A percentile compares a stretch with the other conserved stretches of the same genome.
Evolutionary conservation across 2,797 vertebrate species (phyloP).

Genomic region (Aeoliscus strigatus): DNA sequence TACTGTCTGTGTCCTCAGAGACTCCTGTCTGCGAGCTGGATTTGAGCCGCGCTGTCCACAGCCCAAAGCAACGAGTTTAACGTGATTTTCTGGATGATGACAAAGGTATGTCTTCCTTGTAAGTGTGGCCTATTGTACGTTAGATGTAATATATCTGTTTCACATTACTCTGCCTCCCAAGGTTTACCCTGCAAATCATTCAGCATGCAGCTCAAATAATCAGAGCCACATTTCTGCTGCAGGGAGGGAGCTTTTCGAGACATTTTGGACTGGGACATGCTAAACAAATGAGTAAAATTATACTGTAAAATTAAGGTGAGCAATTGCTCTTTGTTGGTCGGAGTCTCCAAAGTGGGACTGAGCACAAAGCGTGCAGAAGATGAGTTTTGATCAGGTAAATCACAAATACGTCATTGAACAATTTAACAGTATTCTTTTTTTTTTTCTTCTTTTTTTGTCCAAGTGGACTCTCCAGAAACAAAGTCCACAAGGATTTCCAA

Average conservation of each 20-base stretch:
- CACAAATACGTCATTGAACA: constrained; percentile 4
- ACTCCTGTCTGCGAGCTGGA: constrained; percentile 41
- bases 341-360: too few species aligned
- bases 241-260: constrained; percentile 36
- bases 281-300: constrained; percentile 41
- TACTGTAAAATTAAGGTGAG: constrained; percentile 34
- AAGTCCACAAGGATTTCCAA: neutral
- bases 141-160: constrained; percentile 68
- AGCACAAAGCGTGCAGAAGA: constrained; percentile 15
- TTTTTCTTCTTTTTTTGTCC: too few species aligned
- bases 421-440: neutral
- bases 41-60: constrained; percentile 29
- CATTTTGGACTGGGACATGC: constrained; percentile 12
- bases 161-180: constrained; percentile 59
- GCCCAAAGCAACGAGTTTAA: constrained; percentile 53
- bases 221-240: constrained; percentile 67
- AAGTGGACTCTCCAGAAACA: too few species aligned
- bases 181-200: constrained; percentile 55
- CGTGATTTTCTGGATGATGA: constrained; percentile 63
- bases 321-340: constrained; percentile 14
- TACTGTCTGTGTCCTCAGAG: constrained; percentile 49
- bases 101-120: constrained; percentile 58
- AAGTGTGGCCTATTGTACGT: constrained; percentile 52
- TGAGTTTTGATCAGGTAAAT: constrained; percentile 4
- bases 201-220: constrained; percentile 57